These are phyloP conservation scores for Drosophila sordidula DNA, from an alignment of 2,888 invertebrate species.

Conservation along the genomic window DNA sequence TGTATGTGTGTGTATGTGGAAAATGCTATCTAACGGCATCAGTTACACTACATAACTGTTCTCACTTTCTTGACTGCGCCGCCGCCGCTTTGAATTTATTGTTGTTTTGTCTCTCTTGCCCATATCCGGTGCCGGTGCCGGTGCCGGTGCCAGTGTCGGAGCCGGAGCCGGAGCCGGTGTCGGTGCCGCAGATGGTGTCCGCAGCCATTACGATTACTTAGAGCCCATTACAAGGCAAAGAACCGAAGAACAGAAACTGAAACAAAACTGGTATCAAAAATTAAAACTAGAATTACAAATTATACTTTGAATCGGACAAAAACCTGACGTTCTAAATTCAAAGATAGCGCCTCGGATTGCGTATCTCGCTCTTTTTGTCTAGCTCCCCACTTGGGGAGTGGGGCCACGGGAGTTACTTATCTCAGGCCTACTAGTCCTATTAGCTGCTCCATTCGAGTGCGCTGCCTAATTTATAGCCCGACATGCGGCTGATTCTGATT, in stretches of 20 bases:
- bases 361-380: slow-evolving; percentile 1
- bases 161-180: slow-evolving; percentile 57
- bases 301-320: slow-evolving; percentile 16
- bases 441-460: slow-evolving; percentile 18
- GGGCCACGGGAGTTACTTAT: slow-evolving; percentile 2
- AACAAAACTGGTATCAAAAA: slow-evolving; percentile 2
- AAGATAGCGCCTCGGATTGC: slow-evolving; percentile 26
- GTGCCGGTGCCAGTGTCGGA: background rate
- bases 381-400: background rate
- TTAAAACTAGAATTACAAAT: slow-evolving; percentile 25
- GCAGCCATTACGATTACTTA: slow-evolving; percentile 54
- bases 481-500: background rate
- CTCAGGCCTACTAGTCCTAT: slow-evolving; percentile 10
- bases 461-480: slow-evolving; percentile 13
- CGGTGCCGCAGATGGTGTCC: slow-evolving; percentile 51
- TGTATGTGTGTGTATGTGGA: slow-evolving; percentile 45
- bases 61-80: slow-evolving; percentile 75
- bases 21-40: slow-evolving; percentile 80
- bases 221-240: slow-evolving; percentile 43
- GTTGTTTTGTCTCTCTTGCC: slow-evolving; percentile 59
- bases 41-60: slow-evolving; percentile 81
- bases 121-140: slow-evolving; percentile 63
- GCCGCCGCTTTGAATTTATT: slow-evolving; percentile 51
- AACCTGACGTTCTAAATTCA: slow-evolving; percentile 15
- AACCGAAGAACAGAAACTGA: slow-evolving; percentile 1